Conservation (phyloP, 2,888 invertebrate genomes). For the Cremastinae sp. region DNA sequence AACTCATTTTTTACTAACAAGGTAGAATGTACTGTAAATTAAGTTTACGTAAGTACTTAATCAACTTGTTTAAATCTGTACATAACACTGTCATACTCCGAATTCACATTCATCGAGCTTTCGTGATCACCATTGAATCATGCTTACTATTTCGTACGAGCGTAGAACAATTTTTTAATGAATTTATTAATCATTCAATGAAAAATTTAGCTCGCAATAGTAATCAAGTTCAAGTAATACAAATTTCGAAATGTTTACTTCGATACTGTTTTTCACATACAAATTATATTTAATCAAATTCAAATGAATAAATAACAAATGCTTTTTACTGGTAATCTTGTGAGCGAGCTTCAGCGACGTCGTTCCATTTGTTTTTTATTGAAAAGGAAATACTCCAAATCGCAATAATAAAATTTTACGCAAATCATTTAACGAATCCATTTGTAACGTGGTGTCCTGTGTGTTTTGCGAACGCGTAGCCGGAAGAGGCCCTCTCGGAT, state of each 20-base stretch:
- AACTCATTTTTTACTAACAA: conserved; percentile 41
- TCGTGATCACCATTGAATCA: conserved; percentile 22
- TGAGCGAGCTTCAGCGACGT: conserved; percentile 30
- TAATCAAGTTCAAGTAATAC: conserved; percentile 15
- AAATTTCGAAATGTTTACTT: background rate
- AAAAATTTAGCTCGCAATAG: conserved; percentile 10
- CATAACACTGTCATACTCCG: conserved; percentile 29
- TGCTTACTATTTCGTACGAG: conserved; percentile 32
- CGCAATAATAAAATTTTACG: conserved; percentile 48
- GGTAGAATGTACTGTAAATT: conserved; percentile 37
- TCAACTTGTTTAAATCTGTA: conserved; percentile 24
- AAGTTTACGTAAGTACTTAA: conserved; percentile 40
- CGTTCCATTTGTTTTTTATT: conserved; percentile 1
- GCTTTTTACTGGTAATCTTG: conserved; percentile 17
- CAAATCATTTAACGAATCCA: conserved; percentile 61
- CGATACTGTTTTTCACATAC: background rate
- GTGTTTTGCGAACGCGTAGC: conserved; percentile 84
- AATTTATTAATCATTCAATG: conserved; percentile 7
- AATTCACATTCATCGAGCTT: conserved; percentile 30
- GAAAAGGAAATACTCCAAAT: conserved; percentile 13
- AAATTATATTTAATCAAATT: conserved; percentile 9
- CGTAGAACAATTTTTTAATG: conserved; percentile 15
- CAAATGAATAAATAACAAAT: no score
- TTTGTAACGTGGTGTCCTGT: conserved; percentile 75
- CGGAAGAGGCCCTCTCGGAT: conserved; percentile 97